Evolutionary conservation across 2,888 invertebrate species (phyloP).

Genomic region (Drosophila greeni): DNA sequence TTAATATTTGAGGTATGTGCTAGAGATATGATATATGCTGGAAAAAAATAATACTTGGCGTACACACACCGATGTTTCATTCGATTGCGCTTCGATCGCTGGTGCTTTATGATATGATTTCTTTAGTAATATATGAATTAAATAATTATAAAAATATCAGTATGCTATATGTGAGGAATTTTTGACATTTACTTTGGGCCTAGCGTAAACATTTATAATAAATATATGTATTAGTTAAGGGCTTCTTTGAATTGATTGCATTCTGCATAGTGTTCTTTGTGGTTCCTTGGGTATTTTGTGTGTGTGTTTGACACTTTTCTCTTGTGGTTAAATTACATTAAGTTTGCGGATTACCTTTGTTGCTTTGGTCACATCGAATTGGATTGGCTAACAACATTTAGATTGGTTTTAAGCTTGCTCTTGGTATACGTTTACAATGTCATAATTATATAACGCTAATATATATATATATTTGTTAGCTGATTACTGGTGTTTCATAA

Average conservation of each 20-base stretch:
- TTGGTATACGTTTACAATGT: slow-evolving; percentile 48
- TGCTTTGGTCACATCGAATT: slow-evolving; percentile 49
- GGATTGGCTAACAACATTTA: slow-evolving; percentile 65
- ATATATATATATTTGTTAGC: slow-evolving; percentile 17
- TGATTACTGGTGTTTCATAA: slow-evolving; percentile 65
- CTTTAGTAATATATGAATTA: slow-evolving; percentile 14
- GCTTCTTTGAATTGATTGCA: slow-evolving; percentile 50
- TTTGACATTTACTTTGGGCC: slow-evolving; percentile 23
- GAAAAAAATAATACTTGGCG: too few relatives aligned
- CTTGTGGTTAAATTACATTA: slow-evolving; percentile 35
- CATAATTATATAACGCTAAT: slow-evolving; percentile 52
- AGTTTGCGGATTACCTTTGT: slow-evolving; percentile 31
- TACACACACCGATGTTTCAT: background rate
- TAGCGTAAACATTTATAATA: slow-evolving; percentile 28
- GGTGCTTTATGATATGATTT: slow-evolving; percentile 5
- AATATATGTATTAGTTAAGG: slow-evolving; percentile 31
- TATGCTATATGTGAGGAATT: slow-evolving; percentile 27
- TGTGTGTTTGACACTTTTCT: slow-evolving; percentile 37
- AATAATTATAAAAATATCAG: slow-evolving; percentile 59
- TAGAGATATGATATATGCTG: too few relatives aligned
- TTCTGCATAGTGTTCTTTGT: slow-evolving; percentile 34
- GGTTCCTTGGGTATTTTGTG: slow-evolving; percentile 12
- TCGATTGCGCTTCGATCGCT: too few relatives aligned
- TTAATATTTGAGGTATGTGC: too few relatives aligned
- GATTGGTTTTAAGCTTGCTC: slow-evolving; percentile 39